Base-by-base conservation (phyloP, 2,113 vertebrate species). In the Potamarius usumacintae region DNA sequence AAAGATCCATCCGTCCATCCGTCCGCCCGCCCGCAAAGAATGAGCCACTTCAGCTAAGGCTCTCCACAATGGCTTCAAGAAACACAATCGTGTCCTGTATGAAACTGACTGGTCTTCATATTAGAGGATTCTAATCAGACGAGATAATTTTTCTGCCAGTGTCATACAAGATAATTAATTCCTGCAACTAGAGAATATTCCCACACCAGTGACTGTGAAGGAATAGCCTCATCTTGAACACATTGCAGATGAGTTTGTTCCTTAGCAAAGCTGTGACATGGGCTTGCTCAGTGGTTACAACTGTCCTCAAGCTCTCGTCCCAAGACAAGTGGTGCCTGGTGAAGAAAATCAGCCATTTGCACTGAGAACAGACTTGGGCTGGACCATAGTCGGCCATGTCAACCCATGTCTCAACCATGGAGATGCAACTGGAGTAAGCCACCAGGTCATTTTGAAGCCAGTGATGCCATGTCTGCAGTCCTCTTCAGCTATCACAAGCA, bases 131-230 rank as follows among this genome's bases (percentile, higher is more conserved):
- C 17, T 63, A 63, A 27, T 78, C 58, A 27, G 15, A 50, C 0
- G 65, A 22, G 27, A 14, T 57, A 52, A 62, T 85, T 34, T 42
- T 25, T 17, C 57, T 85, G 5, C 84, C 84, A 50, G 48, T n/a
- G 25, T 30, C n/a, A 78, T 17, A 18, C 34, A 50, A 58, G 58
- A 63, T 42, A 85, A 17, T 65, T 86, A 14, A 62, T 78, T 17
- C 84, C 58, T 63, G 84, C 71, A 17, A 85, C 18, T 5, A 17
- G 50, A 27, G 22, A 62, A 85, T 17, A 78, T 85, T 63, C 74
- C 58, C 7, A 77, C 58, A 10, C 25, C 20, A 65, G 34, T 78
- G 60, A 85, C 74, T 2, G 74, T 74, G 18, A 50, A 42, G 42
- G 42, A 3, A 42, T 42, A 42, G 42, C 42, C 42, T 42, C 42